phyloP scores from a whole-genome alignment of 2,888 invertebrate genomes.

The Athalia rosae region DNA sequence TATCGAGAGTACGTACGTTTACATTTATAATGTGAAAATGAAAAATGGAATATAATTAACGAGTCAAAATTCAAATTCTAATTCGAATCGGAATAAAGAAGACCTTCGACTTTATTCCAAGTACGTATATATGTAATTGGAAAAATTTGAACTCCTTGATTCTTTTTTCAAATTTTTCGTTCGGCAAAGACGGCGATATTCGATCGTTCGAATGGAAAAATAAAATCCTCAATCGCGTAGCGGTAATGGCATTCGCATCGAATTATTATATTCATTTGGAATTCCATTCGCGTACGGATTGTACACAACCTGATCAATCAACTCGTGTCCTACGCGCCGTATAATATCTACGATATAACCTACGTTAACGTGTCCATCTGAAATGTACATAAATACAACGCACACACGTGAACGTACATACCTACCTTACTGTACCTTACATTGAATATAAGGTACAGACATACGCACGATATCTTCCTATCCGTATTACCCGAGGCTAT shows the following conservation, averaged over 20 bases:
- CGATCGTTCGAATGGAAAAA: no score
- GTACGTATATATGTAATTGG: no score
- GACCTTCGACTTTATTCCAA: no score
- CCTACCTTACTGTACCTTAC: not conserved
- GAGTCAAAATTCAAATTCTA: no score
- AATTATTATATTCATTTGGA: not conserved
- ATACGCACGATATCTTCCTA: not conserved
- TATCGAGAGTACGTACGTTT: not conserved
- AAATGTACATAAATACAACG: not conserved
- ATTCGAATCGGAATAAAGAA: no score
- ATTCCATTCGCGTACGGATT: not conserved
- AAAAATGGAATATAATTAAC: not conserved
- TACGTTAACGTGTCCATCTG: not conserved
- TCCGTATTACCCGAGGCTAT: conserved; percentile 6
- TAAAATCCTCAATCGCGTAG: no score
- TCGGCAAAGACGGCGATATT: no score
- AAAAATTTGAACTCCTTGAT: no score
- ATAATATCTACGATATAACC: not conserved
- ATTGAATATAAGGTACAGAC: no score
- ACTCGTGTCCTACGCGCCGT: conserved; percentile 15
- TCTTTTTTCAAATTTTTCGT: no score
- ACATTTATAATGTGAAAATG: not conserved
- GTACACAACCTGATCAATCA: conserved; percentile 7
- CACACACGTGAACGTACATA: not conserved
- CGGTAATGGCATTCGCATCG: no score